Conservation (phyloP, 2,888 invertebrate species). For the Invenusta paracnida region DNA sequence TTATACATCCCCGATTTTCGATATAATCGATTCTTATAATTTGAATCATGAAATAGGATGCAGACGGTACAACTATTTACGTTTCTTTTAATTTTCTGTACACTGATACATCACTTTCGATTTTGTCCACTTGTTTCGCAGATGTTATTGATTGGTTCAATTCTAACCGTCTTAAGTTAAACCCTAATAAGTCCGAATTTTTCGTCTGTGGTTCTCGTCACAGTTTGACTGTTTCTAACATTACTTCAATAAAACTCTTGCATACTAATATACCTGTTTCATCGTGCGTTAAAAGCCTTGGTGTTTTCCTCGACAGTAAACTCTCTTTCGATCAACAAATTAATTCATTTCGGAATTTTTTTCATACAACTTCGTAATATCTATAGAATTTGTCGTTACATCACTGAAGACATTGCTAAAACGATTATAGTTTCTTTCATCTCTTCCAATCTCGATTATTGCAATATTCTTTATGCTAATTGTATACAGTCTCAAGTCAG, state of each 20-base stretch:
- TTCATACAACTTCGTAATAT: background rate
- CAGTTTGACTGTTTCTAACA: background rate
- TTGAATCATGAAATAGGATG: background rate
- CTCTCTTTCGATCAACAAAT: background rate
- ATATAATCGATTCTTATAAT: background rate
- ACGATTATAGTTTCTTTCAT: background rate
- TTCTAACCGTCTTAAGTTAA: background rate
- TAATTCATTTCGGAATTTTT: background rate
- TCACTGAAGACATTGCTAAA: background rate
- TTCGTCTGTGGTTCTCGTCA: background rate
- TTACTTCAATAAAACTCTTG: background rate
- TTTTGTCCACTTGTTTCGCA: background rate
- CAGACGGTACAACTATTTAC: background rate
- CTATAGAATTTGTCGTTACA: background rate
- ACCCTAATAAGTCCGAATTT: background rate
- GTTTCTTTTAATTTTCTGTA: background rate
- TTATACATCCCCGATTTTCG: background rate
- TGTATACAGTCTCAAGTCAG: background rate
- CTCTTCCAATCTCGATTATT: background rate
- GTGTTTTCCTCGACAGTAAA: background rate
- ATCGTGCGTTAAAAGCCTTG: background rate
- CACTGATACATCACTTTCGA: background rate
- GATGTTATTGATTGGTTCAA: background rate
- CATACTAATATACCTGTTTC: background rate
- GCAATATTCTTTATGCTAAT: background rate